Base-by-base conservation (phyloP, 2,888 invertebrate genomes). In the Mycalesis mineus region DNA sequence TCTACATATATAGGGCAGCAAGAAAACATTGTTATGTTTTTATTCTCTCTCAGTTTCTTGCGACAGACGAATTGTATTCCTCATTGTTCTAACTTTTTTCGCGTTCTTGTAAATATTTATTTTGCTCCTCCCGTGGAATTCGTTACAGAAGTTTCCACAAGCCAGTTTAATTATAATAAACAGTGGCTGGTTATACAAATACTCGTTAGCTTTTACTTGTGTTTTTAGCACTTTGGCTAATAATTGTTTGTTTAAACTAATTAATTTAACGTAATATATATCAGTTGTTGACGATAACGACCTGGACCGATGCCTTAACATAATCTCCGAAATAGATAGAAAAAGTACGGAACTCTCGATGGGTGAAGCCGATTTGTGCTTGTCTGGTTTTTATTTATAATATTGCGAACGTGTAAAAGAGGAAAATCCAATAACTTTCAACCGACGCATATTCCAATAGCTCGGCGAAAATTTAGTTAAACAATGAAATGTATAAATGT, bases 401-500 rank as follows among this genome's bases (percentile, higher is more conserved):
- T n/a, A n/a, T n/a, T n/a, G n/a, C 31, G 4, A 45, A 31, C 45
- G 45, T 45, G 29, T 7, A 45, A 29, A 29, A 28, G 45, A 13
- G 8, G 28, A 31, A 45, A 45, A 31, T 31, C 31, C 13, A 14
- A 47, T 11, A 31, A 33, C 31, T 9, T 7, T 11, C 14, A 15
- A 13, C 9, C 11, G 15, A 31, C 47, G 33, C 11, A 15, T 33
- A 31, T 45, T 14, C 29, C 33, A 6, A 15, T 33, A 33, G 33
- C 42, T 28, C 17, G 8, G n/a, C 33, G 33, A 15, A 47, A 47
- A 47, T 47, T 47, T 33, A 47, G 47, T 47, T 47, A 33, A 15
- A 47, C 47, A 47, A 33, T 47, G 13, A 47, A 33, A 47, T 47
- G 31, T 11, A 47, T 33, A 11, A 47, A 47, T 33, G 15, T 45